Conservation (phyloP, 2,113 vertebrate species). For the Micromys minutus region DNA sequence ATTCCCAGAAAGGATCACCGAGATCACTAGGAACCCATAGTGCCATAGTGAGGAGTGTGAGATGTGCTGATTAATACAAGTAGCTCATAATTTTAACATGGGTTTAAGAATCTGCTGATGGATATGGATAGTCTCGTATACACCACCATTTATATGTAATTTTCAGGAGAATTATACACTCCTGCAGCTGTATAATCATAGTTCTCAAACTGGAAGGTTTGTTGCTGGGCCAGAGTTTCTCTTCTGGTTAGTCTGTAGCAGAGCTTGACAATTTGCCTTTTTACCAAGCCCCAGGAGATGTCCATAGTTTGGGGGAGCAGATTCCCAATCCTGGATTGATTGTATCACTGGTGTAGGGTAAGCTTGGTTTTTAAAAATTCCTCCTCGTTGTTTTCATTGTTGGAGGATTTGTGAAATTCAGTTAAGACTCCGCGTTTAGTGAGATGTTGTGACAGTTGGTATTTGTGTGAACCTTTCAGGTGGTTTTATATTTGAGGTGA, state of each 20-base stretch:
- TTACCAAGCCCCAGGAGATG: not conserved
- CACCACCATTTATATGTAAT: not conserved
- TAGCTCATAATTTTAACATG: not conserved
- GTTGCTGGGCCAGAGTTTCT: not conserved
- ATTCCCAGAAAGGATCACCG: not conserved
- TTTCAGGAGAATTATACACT: not conserved
- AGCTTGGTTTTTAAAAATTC: not conserved
- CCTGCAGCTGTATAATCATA: not conserved
- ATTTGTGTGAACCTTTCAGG: not conserved
- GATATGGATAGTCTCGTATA: not conserved
- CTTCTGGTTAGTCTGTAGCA: not conserved
- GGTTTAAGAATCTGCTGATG: slow-evolving; percentile 29
- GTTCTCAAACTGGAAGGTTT: not conserved
- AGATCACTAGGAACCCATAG: too few relatives aligned
- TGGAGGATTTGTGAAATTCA: not conserved
- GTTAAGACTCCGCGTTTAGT: slow-evolving; percentile 14
- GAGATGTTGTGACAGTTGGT: not conserved
- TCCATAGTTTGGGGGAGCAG: not conserved
- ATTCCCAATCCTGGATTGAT: not conserved
- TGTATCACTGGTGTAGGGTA: not conserved
- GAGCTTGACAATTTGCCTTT: not conserved
- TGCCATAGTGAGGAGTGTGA: not conserved
- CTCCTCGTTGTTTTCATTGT: not conserved
- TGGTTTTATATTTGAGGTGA: not conserved
- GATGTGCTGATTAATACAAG: not conserved